Evolutionary conservation across 2,797 vertebrate species (phyloP).

Genomic region (Enteromius trimaculatus): DNA sequence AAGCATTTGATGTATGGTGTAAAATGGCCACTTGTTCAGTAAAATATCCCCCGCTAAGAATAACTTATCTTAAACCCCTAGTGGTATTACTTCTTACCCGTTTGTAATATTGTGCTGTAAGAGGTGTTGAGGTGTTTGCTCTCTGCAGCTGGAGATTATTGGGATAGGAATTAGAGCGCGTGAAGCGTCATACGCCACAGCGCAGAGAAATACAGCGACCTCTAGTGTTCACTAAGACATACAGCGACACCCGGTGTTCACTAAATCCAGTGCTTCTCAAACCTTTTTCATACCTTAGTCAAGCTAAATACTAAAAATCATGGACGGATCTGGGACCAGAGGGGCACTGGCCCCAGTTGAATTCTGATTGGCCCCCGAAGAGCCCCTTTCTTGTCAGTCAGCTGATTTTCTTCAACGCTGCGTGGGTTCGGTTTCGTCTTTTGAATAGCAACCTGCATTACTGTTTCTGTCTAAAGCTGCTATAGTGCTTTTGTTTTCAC

Average conservation of each 20-base stretch:
- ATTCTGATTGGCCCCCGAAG: too few species aligned
- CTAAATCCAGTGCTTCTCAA: background rate
- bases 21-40: constrained; percentile 73
- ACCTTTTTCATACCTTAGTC: background rate
- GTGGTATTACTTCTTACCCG: background rate
- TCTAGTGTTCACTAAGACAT: background rate
- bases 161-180: background rate
- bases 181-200: background rate
- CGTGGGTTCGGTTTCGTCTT: too few species aligned
- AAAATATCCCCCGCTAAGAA: background rate
- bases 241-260: background rate
- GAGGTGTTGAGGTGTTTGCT: background rate
- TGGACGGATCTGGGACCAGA: too few species aligned
- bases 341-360: too few species aligned
- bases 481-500: too few species aligned
- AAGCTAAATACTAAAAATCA: too few species aligned
- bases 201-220: constrained; percentile 1
- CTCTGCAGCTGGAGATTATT: constrained; percentile 13
- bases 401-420: too few species aligned
- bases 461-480: too few species aligned
- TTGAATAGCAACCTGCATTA: too few species aligned
- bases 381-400: too few species aligned
- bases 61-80: background rate
- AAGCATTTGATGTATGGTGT: constrained; percentile 46
- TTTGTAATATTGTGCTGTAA: background rate